Base-by-base conservation (phyloP, 1,140 invertebrate genomes). In the Drosophila teissieri region DNA sequence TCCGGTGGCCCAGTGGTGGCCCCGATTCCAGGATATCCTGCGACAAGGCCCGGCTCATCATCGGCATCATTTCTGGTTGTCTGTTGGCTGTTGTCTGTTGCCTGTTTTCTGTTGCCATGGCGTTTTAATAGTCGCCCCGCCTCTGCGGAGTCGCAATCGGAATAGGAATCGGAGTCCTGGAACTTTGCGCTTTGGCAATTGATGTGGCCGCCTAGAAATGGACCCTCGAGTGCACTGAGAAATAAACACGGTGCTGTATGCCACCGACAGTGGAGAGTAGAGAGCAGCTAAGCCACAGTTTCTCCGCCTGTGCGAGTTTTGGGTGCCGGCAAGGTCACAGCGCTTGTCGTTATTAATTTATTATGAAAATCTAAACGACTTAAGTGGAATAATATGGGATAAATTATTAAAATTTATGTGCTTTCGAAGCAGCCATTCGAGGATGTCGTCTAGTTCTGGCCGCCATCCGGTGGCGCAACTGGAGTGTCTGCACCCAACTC, bases 381-480 rank as follows among this genome's bases (percentile, higher is more conserved):
- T 88, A 88, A 89, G 84, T 88, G 84, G 84, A 88, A 84, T 89
- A 88, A 88, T 88, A 88, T 88, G 85, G 84, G 85, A 88, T 88
- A 88, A 88, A 88, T 88, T 88, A 88, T 88, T 89, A 89, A 88
- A 88, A 88, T 88, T 88, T 88, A 88, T 88, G 84, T 90, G 80
- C 85, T 84, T 89, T 80, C 83, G 67, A 80, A 88, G 67, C 56
- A 56, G 55, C 51, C 57, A 27, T 60, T 61, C 58, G 44, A 64
- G 51, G 56, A 46, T 58, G 73, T 42, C 53, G 57, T 34, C 75
- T 78, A 70, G 73, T 77, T 37, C 70, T 37, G 46, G 53, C 15
- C 34, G 58, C 65, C 75, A 52, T 56, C 48, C 65, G 65, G 64
- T 46, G 49, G 24, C 65, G 53, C 52, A 27, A 17, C 19, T 44